These are phyloP conservation scores for Pantherophis vulpinus DNA, from an alignment of 2,797 vertebrate species.

Conservation along the genomic window DNA sequence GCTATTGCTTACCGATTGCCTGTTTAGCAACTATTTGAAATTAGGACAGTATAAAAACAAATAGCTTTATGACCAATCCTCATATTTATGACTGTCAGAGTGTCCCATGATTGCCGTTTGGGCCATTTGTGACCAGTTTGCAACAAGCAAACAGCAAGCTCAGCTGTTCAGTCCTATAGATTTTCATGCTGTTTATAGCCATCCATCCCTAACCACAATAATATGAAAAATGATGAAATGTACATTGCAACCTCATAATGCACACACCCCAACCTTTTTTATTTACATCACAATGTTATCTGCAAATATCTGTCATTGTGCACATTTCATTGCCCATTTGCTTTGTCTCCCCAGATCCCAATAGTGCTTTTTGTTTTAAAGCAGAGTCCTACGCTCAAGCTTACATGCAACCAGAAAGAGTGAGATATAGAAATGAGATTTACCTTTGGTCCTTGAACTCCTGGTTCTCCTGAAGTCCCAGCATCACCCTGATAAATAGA, in stretches of 20 bases:
- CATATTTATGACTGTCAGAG: not conserved
- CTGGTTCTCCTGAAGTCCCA: constrained; percentile 79
- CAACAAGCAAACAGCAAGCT: not conserved
- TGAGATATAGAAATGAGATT: not conserved
- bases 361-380: not conserved
- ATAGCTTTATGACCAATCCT: not conserved
- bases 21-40: not conserved
- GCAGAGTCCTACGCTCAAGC: not conserved
- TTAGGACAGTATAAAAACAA: not conserved
- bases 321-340: not conserved
- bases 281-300: not conserved
- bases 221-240: not conserved
- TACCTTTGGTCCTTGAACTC: constrained; percentile 83
- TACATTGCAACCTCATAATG: not conserved
- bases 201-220: not conserved
- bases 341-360: not conserved
- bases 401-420: not conserved
- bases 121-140: not conserved
- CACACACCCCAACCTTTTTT: not conserved
- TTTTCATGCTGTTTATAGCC: not conserved
- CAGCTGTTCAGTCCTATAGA: not conserved
- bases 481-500: constrained; percentile 79
- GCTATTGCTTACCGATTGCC: not conserved
- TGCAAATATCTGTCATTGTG: not conserved
- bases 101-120: not conserved